Evolutionary conservation across 2,113 vertebrate species (phyloP), one percentile per base, ranked within the genome.

Genomic region (Macaca fascicularis): DNA sequence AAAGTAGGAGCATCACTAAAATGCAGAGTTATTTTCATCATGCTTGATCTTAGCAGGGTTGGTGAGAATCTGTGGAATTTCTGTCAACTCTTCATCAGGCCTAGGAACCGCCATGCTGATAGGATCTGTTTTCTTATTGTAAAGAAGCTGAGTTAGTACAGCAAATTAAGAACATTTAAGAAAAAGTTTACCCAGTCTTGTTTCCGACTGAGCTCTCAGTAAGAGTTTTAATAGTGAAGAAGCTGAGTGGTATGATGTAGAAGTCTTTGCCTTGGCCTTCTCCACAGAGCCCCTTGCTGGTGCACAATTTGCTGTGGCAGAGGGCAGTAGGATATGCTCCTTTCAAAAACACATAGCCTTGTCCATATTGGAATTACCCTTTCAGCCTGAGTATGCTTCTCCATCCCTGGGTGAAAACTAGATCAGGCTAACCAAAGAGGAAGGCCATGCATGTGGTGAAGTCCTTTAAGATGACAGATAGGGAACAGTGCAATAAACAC

Each of bases 401-500:
- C 78, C 97, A 95, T 97, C 96, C 32, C 69, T 97, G 97, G 80
- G 72, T 95, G 91, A 98, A 98, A 97, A 94, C 95, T 95, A 94
- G 94, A 97, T 93, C 55, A 91, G 97, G 97, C 97, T 98, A 98
- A 98, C 97, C 98, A 98, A 98, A 98, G 98, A 98, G 96, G 95
- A 98, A 98, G 94, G 94, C 97, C 90, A 78, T 83, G 82, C 89
- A 59, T 72, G 61, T 96, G 97, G 82, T 96, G 90, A 95, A 98
- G 95, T 98, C 98, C 88, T 98, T 98, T 98, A 96, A 5, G 70
- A 98, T 96, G 89, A 95, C 97, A 97, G 97, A 97, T 97, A 97
- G 98, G 99, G 98, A 98, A 98, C 97, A 98, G 99, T 99, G 99
- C 98, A 98, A 99, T 99, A 99, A 98, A 97, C 78, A 92, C 40